Percentiles rank a stretch among this genome's conserved stretches.
Evolutionary conservation across 2,888 invertebrate species (phyloP).

Genomic region (Eupithecia exiguata): DNA sequence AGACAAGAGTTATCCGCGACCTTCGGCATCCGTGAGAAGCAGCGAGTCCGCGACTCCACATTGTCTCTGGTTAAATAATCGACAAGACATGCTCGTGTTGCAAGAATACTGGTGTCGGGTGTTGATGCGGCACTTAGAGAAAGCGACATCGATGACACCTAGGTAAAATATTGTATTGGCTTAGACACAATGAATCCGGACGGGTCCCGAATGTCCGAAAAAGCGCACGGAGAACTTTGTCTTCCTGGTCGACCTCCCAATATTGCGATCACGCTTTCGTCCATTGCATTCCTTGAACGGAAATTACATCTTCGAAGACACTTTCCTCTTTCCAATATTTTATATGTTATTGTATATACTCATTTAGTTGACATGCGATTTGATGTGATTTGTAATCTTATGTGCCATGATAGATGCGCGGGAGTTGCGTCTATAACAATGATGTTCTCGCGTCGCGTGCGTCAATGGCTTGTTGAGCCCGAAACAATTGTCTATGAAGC

Average conservation of each 20-base stretch:
- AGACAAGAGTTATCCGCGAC: conserved; percentile 76
- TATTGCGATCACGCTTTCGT: neutral
- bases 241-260: neutral
- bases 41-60: conserved; percentile 72
- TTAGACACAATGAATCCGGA: neutral
- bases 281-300: neutral
- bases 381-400: neutral
- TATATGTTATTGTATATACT: neutral
- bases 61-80: conserved; percentile 81
- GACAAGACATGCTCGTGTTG: conserved; percentile 72
- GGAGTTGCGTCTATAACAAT: conserved; percentile 52
- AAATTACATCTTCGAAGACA: neutral
- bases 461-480: conserved; percentile 47
- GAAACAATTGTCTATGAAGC: conserved; percentile 16
- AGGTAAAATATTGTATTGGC: neutral
- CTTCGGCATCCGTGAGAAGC: conserved; percentile 81
- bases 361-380: neutral
- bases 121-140: conserved; percentile 1
- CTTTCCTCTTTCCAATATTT: neutral
- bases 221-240: neutral
- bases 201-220: neutral
- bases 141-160: neutral
- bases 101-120: conserved; percentile 48
- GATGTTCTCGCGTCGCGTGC: conserved; percentile 64
- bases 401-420: conserved; percentile 19